Evolutionary conservation across 1,140 invertebrate genomes (phyloP).

Genomic region (Megalonaias nervosa): DNA sequence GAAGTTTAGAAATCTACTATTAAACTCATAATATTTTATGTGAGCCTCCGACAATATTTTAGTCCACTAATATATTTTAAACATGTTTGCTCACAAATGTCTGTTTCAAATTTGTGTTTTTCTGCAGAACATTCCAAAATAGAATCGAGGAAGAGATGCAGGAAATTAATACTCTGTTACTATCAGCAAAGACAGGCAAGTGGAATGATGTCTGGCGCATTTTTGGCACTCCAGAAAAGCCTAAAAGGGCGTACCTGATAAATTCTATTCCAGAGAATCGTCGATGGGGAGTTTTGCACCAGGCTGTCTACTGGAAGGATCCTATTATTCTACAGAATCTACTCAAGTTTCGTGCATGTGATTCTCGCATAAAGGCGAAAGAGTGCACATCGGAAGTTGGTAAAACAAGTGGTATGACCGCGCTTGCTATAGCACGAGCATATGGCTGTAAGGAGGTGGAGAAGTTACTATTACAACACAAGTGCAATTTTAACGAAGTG

Average conservation of each 20-base stretch:
- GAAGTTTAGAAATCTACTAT: too few relatives aligned
- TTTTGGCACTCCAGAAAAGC: constrained; percentile 6
- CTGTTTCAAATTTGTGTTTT: too few relatives aligned
- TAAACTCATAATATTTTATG: too few relatives aligned
- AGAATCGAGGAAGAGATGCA: constrained; percentile 7
- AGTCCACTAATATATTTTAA: too few relatives aligned
- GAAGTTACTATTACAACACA: constrained; percentile 1
- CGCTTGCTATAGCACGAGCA: constrained; percentile 6
- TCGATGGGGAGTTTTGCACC: constrained; percentile 28
- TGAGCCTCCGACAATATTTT: too few relatives aligned
- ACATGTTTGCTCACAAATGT: too few relatives aligned
- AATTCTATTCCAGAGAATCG: constrained; percentile 22
- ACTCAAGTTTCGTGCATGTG: constrained; percentile 13
- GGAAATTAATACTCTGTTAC: neutral
- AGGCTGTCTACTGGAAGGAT: constrained; percentile 29
- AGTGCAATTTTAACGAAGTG: neutral
- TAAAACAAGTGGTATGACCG: constrained; percentile 10
- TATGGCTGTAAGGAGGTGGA: constrained; percentile 7
- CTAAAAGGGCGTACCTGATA: constrained; percentile 2
- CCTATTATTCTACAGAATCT: constrained; percentile 13
- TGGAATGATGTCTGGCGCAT: too few relatives aligned
- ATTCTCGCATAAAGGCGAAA: constrained; percentile 18
- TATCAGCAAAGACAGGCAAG: neutral
- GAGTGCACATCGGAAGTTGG: constrained; percentile 20
- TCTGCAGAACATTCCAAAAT: neutral